A percentile compares a stretch with the other conserved stretches of the same genome.
phyloP scores from a whole-genome alignment of 2,113 vertebrate genomes.

The Tyrannus savana region DNA sequence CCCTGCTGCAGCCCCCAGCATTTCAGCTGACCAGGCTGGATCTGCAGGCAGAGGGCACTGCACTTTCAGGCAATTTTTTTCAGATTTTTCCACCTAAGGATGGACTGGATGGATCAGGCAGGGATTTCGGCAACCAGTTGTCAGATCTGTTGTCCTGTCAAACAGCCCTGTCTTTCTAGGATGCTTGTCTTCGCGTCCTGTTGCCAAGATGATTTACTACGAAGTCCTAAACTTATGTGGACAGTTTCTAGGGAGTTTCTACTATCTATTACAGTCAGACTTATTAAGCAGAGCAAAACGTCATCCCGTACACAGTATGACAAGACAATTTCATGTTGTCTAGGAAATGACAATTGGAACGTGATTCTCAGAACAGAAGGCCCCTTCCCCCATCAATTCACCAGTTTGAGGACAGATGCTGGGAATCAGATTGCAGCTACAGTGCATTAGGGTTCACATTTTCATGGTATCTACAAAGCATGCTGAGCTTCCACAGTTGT shows the following conservation, averaged over 20 bases:
- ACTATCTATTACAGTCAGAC: background rate
- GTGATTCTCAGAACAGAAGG: background rate
- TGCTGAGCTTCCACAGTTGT: constrained; percentile 57
- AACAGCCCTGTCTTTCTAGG: background rate
- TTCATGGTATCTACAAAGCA: constrained; percentile 39
- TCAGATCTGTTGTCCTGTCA: background rate
- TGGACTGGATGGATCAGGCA: background rate
- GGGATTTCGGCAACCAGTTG: background rate
- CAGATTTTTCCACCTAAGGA: background rate
- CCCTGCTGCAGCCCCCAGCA: background rate
- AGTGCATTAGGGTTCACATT: background rate
- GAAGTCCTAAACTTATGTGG: background rate
- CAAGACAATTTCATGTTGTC: background rate
- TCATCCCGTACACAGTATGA: background rate
- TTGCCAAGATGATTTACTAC: background rate
- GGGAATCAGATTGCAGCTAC: constrained; percentile 60
- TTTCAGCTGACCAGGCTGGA: background rate
- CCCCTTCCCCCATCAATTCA: background rate
- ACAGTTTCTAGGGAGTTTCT: background rate
- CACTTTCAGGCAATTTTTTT: background rate
- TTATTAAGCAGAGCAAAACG: background rate
- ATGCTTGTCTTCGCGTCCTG: background rate
- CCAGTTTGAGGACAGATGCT: constrained; percentile 39
- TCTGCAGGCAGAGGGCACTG: background rate
- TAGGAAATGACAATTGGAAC: background rate